These are phyloP conservation scores for Ctenodactylus gundi DNA, from an alignment of 2,113 vertebrate species.

Conservation along the genomic window DNA sequence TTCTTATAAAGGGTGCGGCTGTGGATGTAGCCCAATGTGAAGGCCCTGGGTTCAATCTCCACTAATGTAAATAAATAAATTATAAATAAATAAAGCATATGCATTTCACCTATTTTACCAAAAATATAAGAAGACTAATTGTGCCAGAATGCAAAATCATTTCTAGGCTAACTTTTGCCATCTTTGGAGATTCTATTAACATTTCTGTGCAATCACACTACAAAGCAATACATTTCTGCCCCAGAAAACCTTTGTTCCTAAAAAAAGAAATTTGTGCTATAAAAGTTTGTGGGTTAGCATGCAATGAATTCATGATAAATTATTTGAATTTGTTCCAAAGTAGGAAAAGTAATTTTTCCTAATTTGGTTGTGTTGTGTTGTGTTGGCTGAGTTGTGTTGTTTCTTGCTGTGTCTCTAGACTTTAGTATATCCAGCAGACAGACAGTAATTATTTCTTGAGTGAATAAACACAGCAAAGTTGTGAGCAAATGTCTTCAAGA, in stretches of 20 bases:
- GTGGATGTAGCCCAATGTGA: background rate
- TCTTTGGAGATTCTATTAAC: background rate
- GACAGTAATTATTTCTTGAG: conserved; percentile 2
- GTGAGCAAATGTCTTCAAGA: background rate
- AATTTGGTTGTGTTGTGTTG: background rate
- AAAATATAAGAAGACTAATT: background rate
- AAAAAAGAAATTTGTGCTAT: background rate
- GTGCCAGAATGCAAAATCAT: background rate
- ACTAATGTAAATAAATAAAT: background rate
- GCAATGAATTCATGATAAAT: background rate
- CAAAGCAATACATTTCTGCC: background rate
- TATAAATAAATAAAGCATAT: background rate
- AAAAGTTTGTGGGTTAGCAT: background rate
- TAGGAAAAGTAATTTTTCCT: too few species aligned
- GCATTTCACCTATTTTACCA: background rate
- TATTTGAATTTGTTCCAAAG: conserved; percentile 5
- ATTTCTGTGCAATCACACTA: background rate
- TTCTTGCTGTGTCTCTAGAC: background rate
- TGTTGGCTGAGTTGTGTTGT: background rate
- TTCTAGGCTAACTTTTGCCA: background rate
- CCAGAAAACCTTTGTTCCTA: background rate
- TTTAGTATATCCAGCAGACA: background rate
- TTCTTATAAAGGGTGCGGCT: background rate
- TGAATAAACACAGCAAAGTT: background rate
- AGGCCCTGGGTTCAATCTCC: background rate